Percentiles rank a stretch among this genome's conserved stretches.
Conservation (phyloP, 2,797 vertebrate genomes). For the Pachyuromys duprasi region DNA sequence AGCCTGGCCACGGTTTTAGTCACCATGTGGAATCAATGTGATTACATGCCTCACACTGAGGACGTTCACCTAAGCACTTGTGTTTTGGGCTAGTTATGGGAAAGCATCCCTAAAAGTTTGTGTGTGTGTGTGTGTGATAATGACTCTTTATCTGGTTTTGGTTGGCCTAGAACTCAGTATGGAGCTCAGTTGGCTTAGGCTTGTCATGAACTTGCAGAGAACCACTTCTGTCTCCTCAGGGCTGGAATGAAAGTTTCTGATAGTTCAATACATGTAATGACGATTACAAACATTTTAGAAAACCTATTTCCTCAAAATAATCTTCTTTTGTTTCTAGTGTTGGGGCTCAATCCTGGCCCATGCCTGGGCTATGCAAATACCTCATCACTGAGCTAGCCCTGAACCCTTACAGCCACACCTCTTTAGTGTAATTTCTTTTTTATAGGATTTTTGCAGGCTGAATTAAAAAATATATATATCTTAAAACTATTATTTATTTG, state of each 20-base stretch:
- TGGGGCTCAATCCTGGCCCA: not conserved
- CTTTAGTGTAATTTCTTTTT: not conserved
- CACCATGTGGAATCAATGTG: not conserved
- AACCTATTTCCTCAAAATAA: not conserved
- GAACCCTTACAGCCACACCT: not conserved
- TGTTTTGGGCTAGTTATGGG: not conserved
- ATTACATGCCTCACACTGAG: not conserved
- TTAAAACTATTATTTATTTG: not conserved
- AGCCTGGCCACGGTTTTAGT: not conserved
- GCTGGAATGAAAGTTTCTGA: not conserved
- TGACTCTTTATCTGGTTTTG: not conserved
- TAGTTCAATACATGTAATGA: not conserved
- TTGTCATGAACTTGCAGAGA: not conserved
- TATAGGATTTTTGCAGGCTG: not conserved
- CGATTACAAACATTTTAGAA: not conserved
- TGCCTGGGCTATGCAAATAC: not conserved
- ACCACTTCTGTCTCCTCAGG: not conserved
- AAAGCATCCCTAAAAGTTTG: not conserved
- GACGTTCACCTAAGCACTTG: not conserved
- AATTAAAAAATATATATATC: not conserved
- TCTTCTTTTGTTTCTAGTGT: not conserved
- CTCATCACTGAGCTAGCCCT: not conserved
- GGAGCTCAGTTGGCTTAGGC: not conserved
- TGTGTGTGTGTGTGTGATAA: not conserved
- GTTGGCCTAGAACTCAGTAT: not conserved